phyloP scores from a whole-genome alignment of 2,797 vertebrate genomes.

The Carduelis carduelis region DNA sequence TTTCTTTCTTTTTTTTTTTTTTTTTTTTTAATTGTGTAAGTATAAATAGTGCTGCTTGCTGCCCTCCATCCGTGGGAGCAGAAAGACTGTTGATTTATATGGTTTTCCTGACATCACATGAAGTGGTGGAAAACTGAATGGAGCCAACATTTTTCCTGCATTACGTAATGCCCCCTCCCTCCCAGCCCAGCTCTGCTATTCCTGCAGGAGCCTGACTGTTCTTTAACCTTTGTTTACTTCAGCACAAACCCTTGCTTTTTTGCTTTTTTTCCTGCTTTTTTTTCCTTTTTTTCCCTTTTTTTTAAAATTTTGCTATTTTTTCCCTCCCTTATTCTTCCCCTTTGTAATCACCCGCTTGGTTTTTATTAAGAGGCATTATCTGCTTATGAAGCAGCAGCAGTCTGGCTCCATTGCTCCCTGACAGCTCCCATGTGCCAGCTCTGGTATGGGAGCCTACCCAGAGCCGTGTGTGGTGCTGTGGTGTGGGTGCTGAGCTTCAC shows the following conservation, averaged over 20 bases:
- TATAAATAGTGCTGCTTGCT: constrained; percentile 67
- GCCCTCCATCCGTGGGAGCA: constrained; percentile 62
- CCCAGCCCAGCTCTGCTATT: constrained; percentile 59
- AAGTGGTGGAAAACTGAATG: constrained; percentile 68
- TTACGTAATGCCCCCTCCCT: constrained; percentile 66
- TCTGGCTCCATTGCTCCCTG: constrained; percentile 17
- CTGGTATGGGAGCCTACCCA: background rate
- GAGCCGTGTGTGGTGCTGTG: background rate
- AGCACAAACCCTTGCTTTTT: constrained; percentile 36
- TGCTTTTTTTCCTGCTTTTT: background rate
- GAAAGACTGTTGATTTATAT: constrained; percentile 72
- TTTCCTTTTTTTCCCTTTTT: accelerated
- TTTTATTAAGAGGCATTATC: constrained; percentile 56
- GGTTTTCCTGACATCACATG: constrained; percentile 72
- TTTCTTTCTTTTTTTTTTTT: background rate
- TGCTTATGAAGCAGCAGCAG: constrained; percentile 38
- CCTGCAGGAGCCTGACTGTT: constrained; percentile 71
- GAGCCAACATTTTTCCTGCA: constrained; percentile 73
- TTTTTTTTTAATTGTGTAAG: constrained; percentile 42
- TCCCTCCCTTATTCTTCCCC: background rate
- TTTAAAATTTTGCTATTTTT: background rate
- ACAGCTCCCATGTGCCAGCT: background rate
- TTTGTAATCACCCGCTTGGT: background rate
- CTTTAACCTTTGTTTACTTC: constrained; percentile 73
- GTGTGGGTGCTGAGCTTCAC: constrained; percentile 7